Evolutionary conservation across 2,797 vertebrate genomes (phyloP).

Genomic region (Phoxinus dragarum): DNA sequence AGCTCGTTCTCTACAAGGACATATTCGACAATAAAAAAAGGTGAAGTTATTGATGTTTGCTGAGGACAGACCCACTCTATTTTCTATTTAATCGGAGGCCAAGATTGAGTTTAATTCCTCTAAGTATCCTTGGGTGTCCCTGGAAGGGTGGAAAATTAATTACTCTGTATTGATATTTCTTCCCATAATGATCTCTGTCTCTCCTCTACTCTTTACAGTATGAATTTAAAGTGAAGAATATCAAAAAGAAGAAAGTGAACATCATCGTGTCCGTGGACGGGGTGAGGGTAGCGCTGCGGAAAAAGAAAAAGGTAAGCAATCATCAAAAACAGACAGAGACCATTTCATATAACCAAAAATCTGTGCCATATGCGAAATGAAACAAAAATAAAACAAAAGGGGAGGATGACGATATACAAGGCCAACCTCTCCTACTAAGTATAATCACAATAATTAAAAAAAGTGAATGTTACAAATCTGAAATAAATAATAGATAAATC

Average conservation of each 20-base stretch:
- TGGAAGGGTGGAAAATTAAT: slow-evolving; percentile 8
- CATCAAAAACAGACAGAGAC: too few species aligned
- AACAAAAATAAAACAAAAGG: too few species aligned
- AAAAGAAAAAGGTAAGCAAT: slow-evolving; percentile 92
- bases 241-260: slow-evolving; percentile 98
- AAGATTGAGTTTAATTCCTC: slow-evolving; percentile 30
- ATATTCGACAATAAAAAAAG: background rate
- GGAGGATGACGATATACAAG: too few species aligned
- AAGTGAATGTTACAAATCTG: too few species aligned
- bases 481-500: too few species aligned
- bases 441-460: too few species aligned
- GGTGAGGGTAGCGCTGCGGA: slow-evolving; percentile 91
- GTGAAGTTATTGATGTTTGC: slow-evolving; percentile 34
- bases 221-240: slow-evolving; percentile 99
- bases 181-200: background rate
- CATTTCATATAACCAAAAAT: too few species aligned
- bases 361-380: too few species aligned
- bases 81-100: background rate
- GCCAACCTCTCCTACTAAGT: too few species aligned
- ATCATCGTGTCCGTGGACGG: slow-evolving; percentile 95
- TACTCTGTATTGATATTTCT: slow-evolving; percentile 21
- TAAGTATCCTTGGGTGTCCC: background rate
- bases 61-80: background rate
- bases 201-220: slow-evolving; percentile 77
- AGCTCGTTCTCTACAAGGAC: slow-evolving; percentile 9